phyloP scores from a whole-genome alignment of 2,888 invertebrate species.

The Phalangium opilio region DNA sequence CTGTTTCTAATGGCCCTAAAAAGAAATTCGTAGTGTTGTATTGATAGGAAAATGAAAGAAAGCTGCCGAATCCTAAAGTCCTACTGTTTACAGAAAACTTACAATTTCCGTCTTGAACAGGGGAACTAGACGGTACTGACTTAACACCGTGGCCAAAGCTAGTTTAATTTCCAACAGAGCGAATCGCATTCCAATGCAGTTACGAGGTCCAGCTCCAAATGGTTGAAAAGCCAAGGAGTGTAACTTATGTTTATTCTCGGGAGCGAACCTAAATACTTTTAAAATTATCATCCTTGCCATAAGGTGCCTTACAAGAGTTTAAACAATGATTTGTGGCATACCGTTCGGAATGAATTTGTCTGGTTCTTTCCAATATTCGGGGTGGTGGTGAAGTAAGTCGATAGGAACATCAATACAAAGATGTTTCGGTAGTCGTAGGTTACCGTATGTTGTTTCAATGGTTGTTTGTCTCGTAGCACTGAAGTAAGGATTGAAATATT shows the following conservation, averaged over 20 bases:
- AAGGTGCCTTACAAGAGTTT: no score
- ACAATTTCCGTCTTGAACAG: neutral
- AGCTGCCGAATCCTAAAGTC: no score
- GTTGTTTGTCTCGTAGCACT: neutral
- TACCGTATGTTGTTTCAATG: neutral
- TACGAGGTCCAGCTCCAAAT: slow-evolving; percentile 8
- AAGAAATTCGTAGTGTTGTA: no score
- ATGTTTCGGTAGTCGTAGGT: neutral
- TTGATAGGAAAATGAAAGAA: no score
- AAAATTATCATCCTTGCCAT: no score
- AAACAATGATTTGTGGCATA: neutral
- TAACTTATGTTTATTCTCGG: neutral
- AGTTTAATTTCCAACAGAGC: neutral
- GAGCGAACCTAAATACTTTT: slow-evolving; percentile 5
- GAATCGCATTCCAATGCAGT: slow-evolving; percentile 8
- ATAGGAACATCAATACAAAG: slow-evolving; percentile 1
- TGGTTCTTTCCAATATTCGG: slow-evolving; percentile 1
- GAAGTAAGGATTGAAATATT: no score
- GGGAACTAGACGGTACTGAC: neutral
- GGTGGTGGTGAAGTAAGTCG: slow-evolving; percentile 2
- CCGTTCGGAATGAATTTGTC: slow-evolving; percentile 1
- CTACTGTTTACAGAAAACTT: neutral
- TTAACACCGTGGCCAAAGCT: neutral
- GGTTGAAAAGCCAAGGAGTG: slow-evolving; percentile 6
- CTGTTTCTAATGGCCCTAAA: no score